Percentiles rank a stretch among this genome's conserved stretches.
Conservation (phyloP, 2,888 invertebrate genomes). For the Ectropis crepuscularia region DNA sequence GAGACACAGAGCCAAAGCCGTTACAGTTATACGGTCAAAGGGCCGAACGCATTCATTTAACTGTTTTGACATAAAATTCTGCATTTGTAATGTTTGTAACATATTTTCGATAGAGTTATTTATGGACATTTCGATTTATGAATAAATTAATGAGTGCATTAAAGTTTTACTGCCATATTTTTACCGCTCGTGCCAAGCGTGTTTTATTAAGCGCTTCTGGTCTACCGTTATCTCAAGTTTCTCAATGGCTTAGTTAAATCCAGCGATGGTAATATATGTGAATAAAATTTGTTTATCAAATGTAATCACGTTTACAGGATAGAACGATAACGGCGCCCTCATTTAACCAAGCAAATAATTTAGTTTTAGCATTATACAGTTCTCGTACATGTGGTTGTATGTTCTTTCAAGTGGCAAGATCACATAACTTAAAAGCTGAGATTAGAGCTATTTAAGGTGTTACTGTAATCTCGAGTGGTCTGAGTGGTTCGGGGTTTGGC, state of each 20-base stretch:
- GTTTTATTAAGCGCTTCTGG: conserved; percentile 38
- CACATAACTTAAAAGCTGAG: conserved; percentile 65
- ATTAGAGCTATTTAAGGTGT: conserved; percentile 78
- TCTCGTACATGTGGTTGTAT: conserved; percentile 37
- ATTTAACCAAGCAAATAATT: not conserved
- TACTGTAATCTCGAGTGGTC: conserved; percentile 72
- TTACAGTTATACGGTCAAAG: no score
- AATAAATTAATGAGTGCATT: conserved; percentile 20
- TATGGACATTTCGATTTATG: conserved; percentile 21
- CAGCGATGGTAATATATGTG: not conserved
- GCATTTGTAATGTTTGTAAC: conserved; percentile 9
- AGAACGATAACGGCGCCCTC: not conserved
- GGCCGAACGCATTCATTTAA: not conserved
- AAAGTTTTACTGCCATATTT: conserved; percentile 19
- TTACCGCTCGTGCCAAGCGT: conserved; percentile 31
- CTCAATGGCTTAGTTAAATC: not conserved
- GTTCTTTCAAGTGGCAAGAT: conserved; percentile 73
- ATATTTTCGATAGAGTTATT: conserved; percentile 16
- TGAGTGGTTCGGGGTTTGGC: conserved; percentile 42
- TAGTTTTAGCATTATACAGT: conserved; percentile 10
- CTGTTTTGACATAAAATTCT: not conserved
- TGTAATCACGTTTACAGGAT: not conserved
- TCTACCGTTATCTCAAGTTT: conserved; percentile 42
- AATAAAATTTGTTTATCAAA: not conserved
- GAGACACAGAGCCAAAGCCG: no score